phyloP scores from a whole-genome alignment of 1,140 invertebrate species.

The Polyergus mexicanus region DNA sequence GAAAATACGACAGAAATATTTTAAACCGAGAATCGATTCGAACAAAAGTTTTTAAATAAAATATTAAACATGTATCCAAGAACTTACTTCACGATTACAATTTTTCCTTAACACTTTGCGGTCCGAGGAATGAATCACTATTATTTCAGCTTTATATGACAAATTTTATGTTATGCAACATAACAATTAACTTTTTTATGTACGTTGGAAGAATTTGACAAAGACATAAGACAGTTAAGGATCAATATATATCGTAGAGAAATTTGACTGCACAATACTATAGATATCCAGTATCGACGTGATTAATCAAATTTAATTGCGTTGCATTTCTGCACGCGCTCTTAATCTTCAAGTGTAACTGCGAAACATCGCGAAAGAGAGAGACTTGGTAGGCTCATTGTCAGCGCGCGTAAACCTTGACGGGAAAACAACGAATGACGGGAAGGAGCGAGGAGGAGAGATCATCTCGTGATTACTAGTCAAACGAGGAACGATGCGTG shows the following conservation, averaged over 20 bases:
- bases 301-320: constrained; percentile 6
- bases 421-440: neutral
- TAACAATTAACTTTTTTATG: neutral
- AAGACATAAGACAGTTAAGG: neutral
- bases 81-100: neutral
- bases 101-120: neutral
- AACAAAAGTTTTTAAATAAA: neutral
- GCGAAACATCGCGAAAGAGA: constrained; percentile 29
- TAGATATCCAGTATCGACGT: neutral
- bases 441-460: constrained; percentile 1
- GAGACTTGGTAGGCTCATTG: neutral
- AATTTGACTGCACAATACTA: neutral
- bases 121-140: neutral
- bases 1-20: constrained; percentile 14
- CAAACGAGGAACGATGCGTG: constrained; percentile 7
- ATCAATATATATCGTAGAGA: neutral
- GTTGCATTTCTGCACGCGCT: neutral
- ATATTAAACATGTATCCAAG: neutral
- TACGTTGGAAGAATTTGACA: neutral
- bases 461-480: neutral
- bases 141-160: neutral
- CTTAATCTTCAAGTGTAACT: neutral
- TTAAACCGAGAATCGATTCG: neutral
- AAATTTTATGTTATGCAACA: neutral
- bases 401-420: constrained; percentile 34